These are phyloP conservation scores for Oligia latruncula DNA, from an alignment of 2,888 invertebrate species.

Conservation along the genomic window DNA sequence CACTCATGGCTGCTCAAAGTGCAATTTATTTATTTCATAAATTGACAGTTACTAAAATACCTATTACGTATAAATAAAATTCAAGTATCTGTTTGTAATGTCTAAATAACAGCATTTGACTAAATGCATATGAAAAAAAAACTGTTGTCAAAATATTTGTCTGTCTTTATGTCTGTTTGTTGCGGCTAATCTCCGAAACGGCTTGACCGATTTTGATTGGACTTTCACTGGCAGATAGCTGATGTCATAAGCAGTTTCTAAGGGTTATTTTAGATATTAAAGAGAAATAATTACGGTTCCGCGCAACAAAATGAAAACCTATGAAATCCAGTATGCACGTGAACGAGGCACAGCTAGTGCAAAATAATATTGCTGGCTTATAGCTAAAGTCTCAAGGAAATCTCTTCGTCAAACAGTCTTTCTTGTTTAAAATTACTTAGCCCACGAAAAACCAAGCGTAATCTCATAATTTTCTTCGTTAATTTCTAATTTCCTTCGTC, in stretches of 20 bases:
- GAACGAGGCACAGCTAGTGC: neutral
- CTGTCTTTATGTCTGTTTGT: too few relatives aligned
- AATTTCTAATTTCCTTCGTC: constrained; percentile 46
- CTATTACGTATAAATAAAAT: too few relatives aligned
- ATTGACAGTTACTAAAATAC: neutral
- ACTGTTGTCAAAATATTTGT: too few relatives aligned
- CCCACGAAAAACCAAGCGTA: neutral
- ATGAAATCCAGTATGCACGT: neutral
- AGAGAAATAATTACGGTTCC: neutral
- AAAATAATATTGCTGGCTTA: neutral
- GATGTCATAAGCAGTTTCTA: neutral
- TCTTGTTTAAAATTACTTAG: constrained; percentile 6
- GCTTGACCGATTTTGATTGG: too few relatives aligned
- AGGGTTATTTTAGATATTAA: neutral
- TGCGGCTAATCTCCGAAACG: neutral
- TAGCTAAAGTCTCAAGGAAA: neutral
- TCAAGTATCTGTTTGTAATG: neutral
- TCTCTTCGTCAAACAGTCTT: neutral
- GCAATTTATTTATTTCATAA: neutral
- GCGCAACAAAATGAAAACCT: neutral
- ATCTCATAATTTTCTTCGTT: constrained; percentile 31
- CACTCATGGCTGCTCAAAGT: neutral
- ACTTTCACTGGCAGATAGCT: neutral
- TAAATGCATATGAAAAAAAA: too few relatives aligned
- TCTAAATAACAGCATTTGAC: too few relatives aligned